A percentile compares a stretch with the other conserved stretches of the same genome.
Conservation (phyloP, 2,888 invertebrate species). For the Macrosoma leucophasiata region DNA sequence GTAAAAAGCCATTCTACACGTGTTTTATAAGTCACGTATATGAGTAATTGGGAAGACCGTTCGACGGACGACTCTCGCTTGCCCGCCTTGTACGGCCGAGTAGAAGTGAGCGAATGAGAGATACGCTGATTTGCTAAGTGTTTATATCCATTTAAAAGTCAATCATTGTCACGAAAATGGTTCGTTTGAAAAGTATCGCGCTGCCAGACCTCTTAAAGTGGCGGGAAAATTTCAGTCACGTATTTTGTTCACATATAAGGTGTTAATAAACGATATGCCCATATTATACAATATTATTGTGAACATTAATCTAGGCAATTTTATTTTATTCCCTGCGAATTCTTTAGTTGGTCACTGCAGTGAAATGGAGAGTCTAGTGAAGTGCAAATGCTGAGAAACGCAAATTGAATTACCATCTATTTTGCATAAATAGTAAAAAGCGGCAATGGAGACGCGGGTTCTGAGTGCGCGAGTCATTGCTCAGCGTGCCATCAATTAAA, state of each 20-base stretch:
- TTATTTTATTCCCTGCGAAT: too few species aligned
- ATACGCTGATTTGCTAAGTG: slow-evolving; percentile 38
- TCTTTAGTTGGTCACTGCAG: slow-evolving; percentile 15
- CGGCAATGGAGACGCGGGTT: slow-evolving; percentile 29
- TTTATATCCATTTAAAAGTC: slow-evolving; percentile 61
- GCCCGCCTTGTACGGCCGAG: slow-evolving; percentile 17
- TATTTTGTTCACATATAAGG: slow-evolving; percentile 6
- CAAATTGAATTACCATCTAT: slow-evolving; percentile 65
- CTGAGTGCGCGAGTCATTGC: slow-evolving; percentile 36
- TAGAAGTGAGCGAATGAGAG: slow-evolving; percentile 30
- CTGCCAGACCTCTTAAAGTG: too few species aligned
- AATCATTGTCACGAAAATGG: slow-evolving; percentile 61
- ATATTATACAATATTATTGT: too few species aligned
- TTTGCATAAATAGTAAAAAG: slow-evolving; percentile 58
- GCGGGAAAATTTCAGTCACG: too few species aligned
- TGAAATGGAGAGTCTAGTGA: slow-evolving; percentile 10
- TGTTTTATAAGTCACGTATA: slow-evolving; percentile 39
- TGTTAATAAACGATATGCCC: too few species aligned
- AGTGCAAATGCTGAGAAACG: slow-evolving; percentile 37
- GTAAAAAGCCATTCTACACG: slow-evolving; percentile 37
- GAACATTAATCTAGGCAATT: too few species aligned
- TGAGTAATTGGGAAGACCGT: slow-evolving; percentile 50
- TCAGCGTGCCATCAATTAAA: slow-evolving; percentile 59
- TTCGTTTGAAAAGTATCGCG: slow-evolving; percentile 28
- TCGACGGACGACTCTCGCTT: slow-evolving; percentile 28